phyloP scores from a whole-genome alignment of 1,140 invertebrate species.

The Conus ventricosus region DNA sequence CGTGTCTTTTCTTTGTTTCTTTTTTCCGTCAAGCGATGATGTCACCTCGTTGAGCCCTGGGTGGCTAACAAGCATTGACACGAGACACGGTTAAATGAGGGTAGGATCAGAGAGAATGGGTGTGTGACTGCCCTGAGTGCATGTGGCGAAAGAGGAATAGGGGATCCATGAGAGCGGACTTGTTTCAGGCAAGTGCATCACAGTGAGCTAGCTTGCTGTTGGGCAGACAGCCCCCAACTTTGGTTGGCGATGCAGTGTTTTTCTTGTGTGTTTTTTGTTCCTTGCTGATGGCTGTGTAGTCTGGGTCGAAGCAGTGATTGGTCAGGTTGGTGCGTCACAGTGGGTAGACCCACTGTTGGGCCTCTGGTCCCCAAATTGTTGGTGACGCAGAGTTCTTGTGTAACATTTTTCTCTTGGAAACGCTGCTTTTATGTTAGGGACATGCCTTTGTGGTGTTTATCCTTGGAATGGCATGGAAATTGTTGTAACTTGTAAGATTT shows the following conservation, averaged over 20 bases:
- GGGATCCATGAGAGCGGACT: neutral
- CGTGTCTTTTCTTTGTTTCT: constrained; percentile 7
- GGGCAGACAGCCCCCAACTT: constrained; percentile 53
- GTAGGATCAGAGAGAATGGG: constrained; percentile 3
- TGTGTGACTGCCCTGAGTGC: neutral
- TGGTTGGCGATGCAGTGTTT: constrained; percentile 47
- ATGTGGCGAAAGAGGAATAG: neutral
- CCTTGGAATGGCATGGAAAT: constrained; percentile 18
- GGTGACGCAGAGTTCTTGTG: constrained; percentile 40
- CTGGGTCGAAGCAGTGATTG: constrained; percentile 8
- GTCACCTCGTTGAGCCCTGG: constrained; percentile 12
- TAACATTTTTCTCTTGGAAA: neutral
- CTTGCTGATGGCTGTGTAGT: neutral
- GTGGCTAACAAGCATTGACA: constrained; percentile 5
- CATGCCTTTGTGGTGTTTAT: constrained; percentile 21
- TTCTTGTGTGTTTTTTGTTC: constrained; percentile 24
- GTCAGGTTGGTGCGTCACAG: constrained; percentile 51
- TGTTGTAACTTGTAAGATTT: neutral
- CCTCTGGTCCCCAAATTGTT: constrained; percentile 49
- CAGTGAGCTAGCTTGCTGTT: constrained; percentile 52
- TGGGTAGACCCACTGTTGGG: constrained; percentile 57
- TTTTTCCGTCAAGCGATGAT: constrained; percentile 3
- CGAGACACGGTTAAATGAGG: neutral
- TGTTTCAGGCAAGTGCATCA: constrained; percentile 30
- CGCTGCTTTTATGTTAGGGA: neutral